These are phyloP conservation scores for Zaprionus vittiger DNA, from an alignment of 1,140 invertebrate genomes.

Conservation along the genomic window DNA sequence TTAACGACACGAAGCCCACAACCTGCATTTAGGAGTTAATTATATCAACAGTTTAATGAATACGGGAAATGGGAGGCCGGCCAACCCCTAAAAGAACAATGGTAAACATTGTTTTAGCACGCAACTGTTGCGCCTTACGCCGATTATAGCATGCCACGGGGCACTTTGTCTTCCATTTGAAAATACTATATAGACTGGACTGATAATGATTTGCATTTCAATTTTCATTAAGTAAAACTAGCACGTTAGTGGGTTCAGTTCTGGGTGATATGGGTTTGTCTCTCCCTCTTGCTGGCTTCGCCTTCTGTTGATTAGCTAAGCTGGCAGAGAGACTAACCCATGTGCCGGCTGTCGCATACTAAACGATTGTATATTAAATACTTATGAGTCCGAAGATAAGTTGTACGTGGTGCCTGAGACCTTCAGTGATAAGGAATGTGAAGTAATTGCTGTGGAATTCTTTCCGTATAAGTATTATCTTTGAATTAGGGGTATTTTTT, in stretches of 20 bases:
- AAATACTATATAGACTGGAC: constrained; percentile 1
- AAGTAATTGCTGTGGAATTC: constrained; percentile 1
- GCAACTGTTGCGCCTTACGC: constrained; percentile 44
- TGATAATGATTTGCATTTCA: constrained; percentile 20
- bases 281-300: not conserved
- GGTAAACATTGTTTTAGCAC: constrained; percentile 18
- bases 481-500: constrained; percentile 16
- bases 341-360: constrained; percentile 23
- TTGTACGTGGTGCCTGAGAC: constrained; percentile 17
- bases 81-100: constrained; percentile 6
- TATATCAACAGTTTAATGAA: not conserved
- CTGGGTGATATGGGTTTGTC: constrained; percentile 33
- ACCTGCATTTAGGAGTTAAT: not conserved
- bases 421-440: constrained; percentile 13
- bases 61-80: not conserved
- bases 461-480: not conserved
- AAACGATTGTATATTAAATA: constrained; percentile 21
- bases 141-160: constrained; percentile 24
- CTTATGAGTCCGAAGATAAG: constrained; percentile 26
- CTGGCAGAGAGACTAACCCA: constrained; percentile 30
- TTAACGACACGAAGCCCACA: not conserved
- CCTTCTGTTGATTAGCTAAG: constrained; percentile 22
- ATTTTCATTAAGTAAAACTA: constrained; percentile 32
- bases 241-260: constrained; percentile 25
- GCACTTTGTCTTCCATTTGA: constrained; percentile 6